Conservation (phyloP, 2,113 vertebrate species). For the Podilymbus podiceps region DNA sequence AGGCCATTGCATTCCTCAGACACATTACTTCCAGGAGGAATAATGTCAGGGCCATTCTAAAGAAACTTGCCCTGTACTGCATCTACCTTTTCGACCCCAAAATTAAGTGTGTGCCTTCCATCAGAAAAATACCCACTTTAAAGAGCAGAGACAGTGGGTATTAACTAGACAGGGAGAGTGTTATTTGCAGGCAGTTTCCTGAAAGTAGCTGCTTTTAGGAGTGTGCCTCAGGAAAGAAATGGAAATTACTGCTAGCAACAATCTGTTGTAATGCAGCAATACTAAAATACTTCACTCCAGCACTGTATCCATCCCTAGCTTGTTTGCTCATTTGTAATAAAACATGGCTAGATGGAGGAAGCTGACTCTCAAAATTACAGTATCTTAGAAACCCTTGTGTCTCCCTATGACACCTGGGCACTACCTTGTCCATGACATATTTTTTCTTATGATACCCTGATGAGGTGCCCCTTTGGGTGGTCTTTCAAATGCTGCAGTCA, state of each 20-base stretch:
- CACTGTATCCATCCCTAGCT: background rate
- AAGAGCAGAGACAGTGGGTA: background rate
- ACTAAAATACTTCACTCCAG: background rate
- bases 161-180: background rate
- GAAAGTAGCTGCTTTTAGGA: background rate
- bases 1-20: conserved; percentile 10
- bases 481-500: background rate
- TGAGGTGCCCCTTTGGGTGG: background rate
- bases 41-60: background rate
- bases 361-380: background rate
- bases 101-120: background rate
- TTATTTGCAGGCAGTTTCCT: background rate
- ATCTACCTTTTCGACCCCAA: background rate
- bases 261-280: background rate
- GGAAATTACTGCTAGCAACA: background rate
- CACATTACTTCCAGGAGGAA: background rate
- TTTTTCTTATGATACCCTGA: background rate
- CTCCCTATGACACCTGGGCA: background rate
- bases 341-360: background rate
- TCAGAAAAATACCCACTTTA: background rate
- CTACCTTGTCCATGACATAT: background rate
- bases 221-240: background rate
- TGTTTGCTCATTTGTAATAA: background rate
- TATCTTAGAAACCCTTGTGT: background rate
- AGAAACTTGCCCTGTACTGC: background rate